These are phyloP conservation scores for Sitta carolinensis DNA, from an alignment of 2,797 vertebrate genomes.

Conservation along the genomic window DNA sequence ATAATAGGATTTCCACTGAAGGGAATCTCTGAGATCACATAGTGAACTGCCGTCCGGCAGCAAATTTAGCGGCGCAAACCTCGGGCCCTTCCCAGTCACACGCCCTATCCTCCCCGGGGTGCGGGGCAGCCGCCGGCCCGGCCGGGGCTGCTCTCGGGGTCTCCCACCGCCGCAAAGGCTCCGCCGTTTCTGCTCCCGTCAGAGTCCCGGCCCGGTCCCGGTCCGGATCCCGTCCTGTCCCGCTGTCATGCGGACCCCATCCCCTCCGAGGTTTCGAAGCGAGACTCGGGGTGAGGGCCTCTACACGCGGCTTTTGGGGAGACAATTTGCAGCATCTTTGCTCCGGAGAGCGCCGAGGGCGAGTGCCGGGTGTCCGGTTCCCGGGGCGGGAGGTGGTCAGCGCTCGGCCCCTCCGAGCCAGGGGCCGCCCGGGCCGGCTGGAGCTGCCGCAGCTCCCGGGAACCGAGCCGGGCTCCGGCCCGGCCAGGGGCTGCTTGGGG, in stretches of 20 bases:
- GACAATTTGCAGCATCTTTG: background rate
- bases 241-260: accelerated
- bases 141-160: background rate
- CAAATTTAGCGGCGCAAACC: background rate
- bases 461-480: background rate
- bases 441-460: background rate
- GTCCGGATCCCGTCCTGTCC: background rate
- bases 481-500: background rate
- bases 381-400: background rate
- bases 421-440: background rate
- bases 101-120: too few relatives aligned
- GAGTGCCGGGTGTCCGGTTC: background rate
- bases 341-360: background rate
- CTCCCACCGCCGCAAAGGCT: background rate
- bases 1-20: background rate
- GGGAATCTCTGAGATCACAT: background rate
- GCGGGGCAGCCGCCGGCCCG: background rate
- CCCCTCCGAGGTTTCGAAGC: too few relatives aligned
- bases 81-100: background rate
- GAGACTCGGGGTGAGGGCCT: background rate
- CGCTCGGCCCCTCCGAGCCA: background rate
- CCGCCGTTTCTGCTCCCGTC: background rate
- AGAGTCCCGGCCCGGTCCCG: too few relatives aligned
- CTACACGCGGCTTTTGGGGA: background rate
- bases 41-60: background rate